Conservation (phyloP, 1,140 invertebrate species). For the Bathynomus jamesi region DNA sequence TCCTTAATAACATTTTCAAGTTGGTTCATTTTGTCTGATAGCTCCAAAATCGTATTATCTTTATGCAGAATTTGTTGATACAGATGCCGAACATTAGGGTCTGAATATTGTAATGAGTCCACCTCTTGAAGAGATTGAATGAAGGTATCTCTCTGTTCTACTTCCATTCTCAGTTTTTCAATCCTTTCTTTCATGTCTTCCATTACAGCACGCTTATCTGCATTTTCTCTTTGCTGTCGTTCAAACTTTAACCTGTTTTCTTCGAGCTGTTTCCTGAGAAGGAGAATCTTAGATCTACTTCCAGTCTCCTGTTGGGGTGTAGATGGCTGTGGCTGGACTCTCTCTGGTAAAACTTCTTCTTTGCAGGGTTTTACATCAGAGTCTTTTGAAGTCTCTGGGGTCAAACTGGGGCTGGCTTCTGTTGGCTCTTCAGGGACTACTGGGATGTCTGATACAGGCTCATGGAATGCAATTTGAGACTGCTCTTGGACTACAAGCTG, state of each 20-base stretch:
- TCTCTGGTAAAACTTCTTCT: too few species aligned
- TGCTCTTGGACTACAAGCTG: constrained; percentile 4
- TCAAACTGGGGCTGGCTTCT: not conserved
- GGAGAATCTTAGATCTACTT: constrained; percentile 28
- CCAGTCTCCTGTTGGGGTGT: constrained; percentile 23
- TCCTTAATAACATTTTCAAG: constrained; percentile 49
- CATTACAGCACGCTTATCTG: constrained; percentile 39
- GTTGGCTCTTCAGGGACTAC: not conserved
- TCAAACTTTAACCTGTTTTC: constrained; percentile 39
- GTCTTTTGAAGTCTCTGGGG: constrained; percentile 4
- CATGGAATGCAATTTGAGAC: constrained; percentile 2
- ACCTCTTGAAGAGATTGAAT: constrained; percentile 27
- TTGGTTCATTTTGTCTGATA: constrained; percentile 48
- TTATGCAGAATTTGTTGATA: constrained; percentile 50
- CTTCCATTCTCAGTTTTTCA: constrained; percentile 23
- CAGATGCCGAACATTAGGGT: constrained; percentile 43
- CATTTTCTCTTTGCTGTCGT: constrained; percentile 36
- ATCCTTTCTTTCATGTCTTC: constrained; percentile 41
- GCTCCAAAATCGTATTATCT: constrained; percentile 48
- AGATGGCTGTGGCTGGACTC: constrained; percentile 20
- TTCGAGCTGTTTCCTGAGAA: constrained; percentile 40
- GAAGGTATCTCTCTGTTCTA: constrained; percentile 28
- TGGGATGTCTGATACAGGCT: not conserved
- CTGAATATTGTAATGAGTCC: constrained; percentile 29
- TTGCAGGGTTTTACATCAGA: too few species aligned